Evolutionary conservation across 2,797 vertebrate species (phyloP).

Genomic region (Liparis tanakae): DNA sequence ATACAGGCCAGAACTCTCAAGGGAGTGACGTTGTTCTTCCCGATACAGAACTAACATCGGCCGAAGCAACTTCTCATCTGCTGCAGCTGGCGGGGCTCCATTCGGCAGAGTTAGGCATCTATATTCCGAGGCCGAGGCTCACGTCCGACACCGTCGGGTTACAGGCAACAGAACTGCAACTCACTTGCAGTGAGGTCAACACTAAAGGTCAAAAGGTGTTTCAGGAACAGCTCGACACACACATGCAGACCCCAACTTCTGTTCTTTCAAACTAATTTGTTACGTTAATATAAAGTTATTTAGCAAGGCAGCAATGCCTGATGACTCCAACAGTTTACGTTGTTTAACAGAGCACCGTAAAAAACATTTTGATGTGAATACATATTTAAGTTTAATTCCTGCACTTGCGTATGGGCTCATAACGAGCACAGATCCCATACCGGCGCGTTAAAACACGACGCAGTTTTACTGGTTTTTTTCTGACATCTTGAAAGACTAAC

Average conservation of each 20-base stretch:
- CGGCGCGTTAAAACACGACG: neutral
- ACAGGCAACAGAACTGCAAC: neutral
- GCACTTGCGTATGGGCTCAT: rapidly evolving
- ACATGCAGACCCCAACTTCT: neutral
- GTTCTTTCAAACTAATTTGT: neutral
- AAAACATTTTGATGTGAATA: neutral
- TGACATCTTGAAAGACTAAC: neutral
- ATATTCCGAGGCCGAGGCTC: conserved; percentile 22
- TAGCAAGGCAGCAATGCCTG: neutral
- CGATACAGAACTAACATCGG: too few species aligned
- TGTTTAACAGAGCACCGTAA: neutral
- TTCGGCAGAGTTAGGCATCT: conserved; percentile 38
- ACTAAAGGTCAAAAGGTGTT: neutral
- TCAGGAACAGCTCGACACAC: neutral
- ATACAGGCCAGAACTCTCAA: conserved; percentile 52
- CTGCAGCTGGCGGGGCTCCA: conserved; percentile 16
- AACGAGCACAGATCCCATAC: neutral
- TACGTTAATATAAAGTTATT: neutral
- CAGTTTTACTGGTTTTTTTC: neutral
- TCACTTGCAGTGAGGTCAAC: conserved; percentile 9
- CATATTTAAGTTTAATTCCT: neutral
- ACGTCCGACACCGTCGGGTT: conserved; percentile 17
- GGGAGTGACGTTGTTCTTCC: conserved; percentile 50
- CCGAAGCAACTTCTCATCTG: conserved; percentile 40
- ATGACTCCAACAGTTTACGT: too few species aligned